These are phyloP conservation scores for Papilio polyxenes DNA, from an alignment of 1,140 invertebrate species.

Conservation along the genomic window DNA sequence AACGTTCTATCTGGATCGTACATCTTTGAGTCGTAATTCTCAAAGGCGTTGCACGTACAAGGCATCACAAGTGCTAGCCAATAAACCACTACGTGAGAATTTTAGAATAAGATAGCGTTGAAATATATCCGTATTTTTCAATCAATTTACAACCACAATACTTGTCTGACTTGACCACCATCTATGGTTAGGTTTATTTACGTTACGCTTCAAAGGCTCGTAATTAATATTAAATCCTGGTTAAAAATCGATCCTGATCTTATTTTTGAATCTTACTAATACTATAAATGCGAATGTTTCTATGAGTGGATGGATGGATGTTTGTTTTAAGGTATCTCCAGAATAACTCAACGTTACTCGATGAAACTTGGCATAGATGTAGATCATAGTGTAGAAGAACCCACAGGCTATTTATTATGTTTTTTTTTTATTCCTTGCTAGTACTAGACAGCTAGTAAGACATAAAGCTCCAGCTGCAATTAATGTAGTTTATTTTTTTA, in stretches of 20 bases:
- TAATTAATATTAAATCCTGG: not conserved
- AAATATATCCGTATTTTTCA: not conserved
- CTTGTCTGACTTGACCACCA: not conserved
- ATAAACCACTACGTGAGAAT: conserved; percentile 13
- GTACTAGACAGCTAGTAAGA: not conserved
- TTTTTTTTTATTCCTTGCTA: no score
- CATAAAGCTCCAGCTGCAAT: not conserved
- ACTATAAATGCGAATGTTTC: no score
- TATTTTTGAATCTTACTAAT: no score
- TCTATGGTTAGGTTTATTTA: not conserved
- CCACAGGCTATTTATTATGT: no score
- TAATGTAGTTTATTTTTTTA: not conserved
- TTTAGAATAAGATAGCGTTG: not conserved
- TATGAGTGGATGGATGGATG: no score
- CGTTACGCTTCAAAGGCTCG: not conserved
- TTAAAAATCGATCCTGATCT: not conserved
- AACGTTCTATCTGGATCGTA: not conserved
- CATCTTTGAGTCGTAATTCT: not conserved
- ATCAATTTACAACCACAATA: not conserved
- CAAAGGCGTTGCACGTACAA: conserved; percentile 5
- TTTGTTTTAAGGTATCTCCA: no score
- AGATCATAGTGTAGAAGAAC: no score
- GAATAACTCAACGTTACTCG: no score
- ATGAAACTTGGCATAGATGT: no score
- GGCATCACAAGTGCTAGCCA: conserved; percentile 7